Conservation (phyloP, 2,113 vertebrate species). For the Raja brachyura region DNA sequence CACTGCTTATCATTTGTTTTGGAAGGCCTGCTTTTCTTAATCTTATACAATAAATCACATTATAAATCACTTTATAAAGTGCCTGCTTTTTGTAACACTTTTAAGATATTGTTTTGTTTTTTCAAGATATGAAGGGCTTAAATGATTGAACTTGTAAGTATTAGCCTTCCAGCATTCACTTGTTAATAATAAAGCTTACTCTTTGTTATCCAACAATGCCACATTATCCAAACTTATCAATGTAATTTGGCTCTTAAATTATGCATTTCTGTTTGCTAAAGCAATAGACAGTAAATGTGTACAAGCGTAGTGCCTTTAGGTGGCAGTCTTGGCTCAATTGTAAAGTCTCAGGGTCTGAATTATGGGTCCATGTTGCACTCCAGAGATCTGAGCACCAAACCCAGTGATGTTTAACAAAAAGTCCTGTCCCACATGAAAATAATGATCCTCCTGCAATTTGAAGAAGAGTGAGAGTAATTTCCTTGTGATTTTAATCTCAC, state of each 20-base stretch:
- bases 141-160: neutral
- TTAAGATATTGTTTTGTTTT: neutral
- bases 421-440: neutral
- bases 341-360: neutral
- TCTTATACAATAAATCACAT: neutral
- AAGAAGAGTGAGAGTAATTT: neutral
- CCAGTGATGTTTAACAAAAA: neutral
- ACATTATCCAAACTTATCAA: neutral
- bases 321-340: neutral
- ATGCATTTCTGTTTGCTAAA: neutral
- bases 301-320: neutral
- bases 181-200: neutral
- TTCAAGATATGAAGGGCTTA: neutral
- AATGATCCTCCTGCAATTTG: neutral
- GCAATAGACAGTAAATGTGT: neutral
- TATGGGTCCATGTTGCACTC: neutral
- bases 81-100: neutral
- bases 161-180: no score
- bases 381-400: neutral
- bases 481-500: neutral
- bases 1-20: slow-evolving; percentile 12
- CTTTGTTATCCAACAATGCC: neutral
- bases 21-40: neutral
- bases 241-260: neutral
- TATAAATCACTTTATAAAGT: neutral